Percentiles rank a stretch among this genome's conserved stretches.
These are phyloP conservation scores for Meteorus colon DNA, from an alignment of 2,888 invertebrate genomes.

Conservation along the genomic window DNA sequence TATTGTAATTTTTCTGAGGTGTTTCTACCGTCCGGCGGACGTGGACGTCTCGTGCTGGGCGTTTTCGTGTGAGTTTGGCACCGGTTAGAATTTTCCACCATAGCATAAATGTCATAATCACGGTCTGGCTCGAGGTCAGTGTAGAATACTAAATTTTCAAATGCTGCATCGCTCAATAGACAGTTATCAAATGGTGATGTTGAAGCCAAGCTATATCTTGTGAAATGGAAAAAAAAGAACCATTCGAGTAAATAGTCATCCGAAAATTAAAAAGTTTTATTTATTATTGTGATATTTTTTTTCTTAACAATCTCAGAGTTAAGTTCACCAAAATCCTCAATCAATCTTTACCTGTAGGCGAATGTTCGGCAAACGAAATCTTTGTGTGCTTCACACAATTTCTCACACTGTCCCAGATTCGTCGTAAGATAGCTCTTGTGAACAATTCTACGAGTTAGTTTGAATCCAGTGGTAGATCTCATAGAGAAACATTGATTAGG, in stretches of 20 bases:
- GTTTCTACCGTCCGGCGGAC: slow-evolving; percentile 58
- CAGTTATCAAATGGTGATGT: slow-evolving; percentile 83
- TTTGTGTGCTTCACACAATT: slow-evolving; percentile 81
- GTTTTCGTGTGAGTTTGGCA: slow-evolving; percentile 68
- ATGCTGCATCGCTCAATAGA: slow-evolving; percentile 82
- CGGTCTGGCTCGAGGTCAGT: slow-evolving; percentile 83
- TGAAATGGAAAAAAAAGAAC: slow-evolving; percentile 1
- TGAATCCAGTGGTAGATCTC: slow-evolving; percentile 84
- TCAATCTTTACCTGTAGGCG: slow-evolving; percentile 79
- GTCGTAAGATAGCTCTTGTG: slow-evolving; percentile 79
- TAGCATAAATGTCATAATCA: slow-evolving; percentile 86
- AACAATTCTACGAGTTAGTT: slow-evolving; percentile 81
- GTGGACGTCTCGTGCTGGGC: slow-evolving; percentile 36
- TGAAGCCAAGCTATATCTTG: slow-evolving; percentile 74
- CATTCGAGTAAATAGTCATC: not conserved
- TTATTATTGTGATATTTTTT: too few species aligned
- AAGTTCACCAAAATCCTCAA: not conserved
- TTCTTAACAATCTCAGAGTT: too few species aligned
- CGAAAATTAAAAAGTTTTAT: too few species aligned
- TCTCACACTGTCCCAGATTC: slow-evolving; percentile 85
- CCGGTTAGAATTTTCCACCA: slow-evolving; percentile 77
- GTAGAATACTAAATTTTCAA: slow-evolving; percentile 82
- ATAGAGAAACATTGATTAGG: slow-evolving; percentile 81
- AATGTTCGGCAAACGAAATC: slow-evolving; percentile 85
- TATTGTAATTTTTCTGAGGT: not conserved